Percentiles rank a stretch among this genome's conserved stretches.
phyloP scores from a whole-genome alignment of 2,113 vertebrate genomes.

The Sardina pilchardus region DNA sequence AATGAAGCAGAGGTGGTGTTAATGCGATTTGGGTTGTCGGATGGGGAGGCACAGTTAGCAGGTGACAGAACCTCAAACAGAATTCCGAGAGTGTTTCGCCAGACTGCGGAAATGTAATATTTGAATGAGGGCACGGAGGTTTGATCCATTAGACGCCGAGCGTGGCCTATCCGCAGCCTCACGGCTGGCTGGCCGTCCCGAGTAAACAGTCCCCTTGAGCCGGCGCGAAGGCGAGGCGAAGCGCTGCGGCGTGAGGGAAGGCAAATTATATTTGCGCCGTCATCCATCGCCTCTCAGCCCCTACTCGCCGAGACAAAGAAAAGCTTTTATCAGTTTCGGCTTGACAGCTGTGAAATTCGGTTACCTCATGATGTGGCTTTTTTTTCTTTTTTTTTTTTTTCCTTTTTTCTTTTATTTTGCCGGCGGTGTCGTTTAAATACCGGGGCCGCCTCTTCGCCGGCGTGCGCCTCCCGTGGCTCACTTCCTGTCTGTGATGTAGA shows the following conservation, averaged over 20 bases:
- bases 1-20: not conserved
- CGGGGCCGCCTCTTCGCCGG: slow-evolving; percentile 34
- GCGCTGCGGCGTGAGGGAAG: slow-evolving; percentile 42
- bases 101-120: slow-evolving; percentile 56
- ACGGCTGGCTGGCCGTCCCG: slow-evolving; percentile 60
- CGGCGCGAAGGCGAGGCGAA: not conserved
- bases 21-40: not conserved
- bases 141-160: slow-evolving; percentile 37
- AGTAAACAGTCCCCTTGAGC: slow-evolving; percentile 47
- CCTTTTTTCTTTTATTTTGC: not conserved
- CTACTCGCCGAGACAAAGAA: slow-evolving; percentile 56
- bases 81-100: slow-evolving; percentile 17
- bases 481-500: slow-evolving; percentile 12
- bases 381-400: not conserved
- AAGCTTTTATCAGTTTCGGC: slow-evolving; percentile 59
- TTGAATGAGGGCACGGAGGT: slow-evolving; percentile 37
- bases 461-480: slow-evolving; percentile 5
- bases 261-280: slow-evolving; percentile 63
- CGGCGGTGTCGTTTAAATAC: slow-evolving; percentile 39
- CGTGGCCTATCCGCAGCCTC: slow-evolving; percentile 44
- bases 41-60: not conserved
- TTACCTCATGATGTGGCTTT: slow-evolving; percentile 42
- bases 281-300: slow-evolving; percentile 24
- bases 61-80: not conserved
- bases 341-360: slow-evolving; percentile 45